Conservation (phyloP, 2,888 invertebrate species). For the Ditula angustiorana region DNA sequence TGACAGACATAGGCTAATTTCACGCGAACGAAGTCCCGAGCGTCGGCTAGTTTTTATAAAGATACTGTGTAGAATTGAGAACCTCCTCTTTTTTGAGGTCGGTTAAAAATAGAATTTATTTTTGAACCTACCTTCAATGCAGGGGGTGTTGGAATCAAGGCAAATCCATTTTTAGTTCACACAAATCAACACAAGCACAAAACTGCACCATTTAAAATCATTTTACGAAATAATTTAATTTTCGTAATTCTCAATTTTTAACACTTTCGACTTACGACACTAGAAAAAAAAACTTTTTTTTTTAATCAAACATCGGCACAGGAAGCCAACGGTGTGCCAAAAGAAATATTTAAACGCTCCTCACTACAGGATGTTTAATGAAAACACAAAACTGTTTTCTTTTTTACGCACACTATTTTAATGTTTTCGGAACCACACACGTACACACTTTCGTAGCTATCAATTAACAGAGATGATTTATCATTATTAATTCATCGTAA, state of each 20-base stretch:
- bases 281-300: conserved; percentile 1
- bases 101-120: conserved; percentile 50
- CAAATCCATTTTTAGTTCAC: conserved; percentile 55
- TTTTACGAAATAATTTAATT: background rate
- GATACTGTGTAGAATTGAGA: too few relatives aligned
- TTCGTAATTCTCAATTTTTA: background rate
- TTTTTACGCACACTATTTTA: conserved; percentile 23
- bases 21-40: too few relatives aligned
- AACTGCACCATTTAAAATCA: conserved; percentile 16
- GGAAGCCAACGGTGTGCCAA: conserved; percentile 17
- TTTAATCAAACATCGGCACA: background rate
- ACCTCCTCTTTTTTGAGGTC: too few relatives aligned
- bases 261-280: background rate
- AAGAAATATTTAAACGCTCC: conserved; percentile 22
- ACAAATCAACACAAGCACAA: conserved; percentile 13
- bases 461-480: background rate
- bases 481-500: background rate
- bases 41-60: too few relatives aligned
- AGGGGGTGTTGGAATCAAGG: conserved; percentile 53
- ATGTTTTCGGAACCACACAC: conserved; percentile 33
- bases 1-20: too few relatives aligned
- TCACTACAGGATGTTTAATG: conserved; percentile 43
- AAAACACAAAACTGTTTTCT: conserved; percentile 54
- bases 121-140: conserved; percentile 64
- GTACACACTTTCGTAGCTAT: background rate